phyloP scores from a whole-genome alignment of 1,140 invertebrate species.

The Thereuonema tuberculata region DNA sequence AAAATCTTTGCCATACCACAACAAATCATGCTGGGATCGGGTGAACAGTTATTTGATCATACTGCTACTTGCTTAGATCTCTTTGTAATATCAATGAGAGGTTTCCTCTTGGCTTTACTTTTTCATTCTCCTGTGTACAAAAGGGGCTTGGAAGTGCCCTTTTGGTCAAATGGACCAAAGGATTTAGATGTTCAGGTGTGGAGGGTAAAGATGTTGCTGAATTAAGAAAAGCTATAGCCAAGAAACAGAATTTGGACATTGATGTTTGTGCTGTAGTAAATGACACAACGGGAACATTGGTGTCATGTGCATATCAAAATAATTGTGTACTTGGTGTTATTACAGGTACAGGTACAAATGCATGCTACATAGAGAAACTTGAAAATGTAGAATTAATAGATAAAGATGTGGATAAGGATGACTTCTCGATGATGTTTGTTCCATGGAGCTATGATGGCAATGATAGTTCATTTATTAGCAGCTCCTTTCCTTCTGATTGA shows the following conservation, averaged over 20 bases:
- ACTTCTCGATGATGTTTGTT: too few species aligned
- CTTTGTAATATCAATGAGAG: conserved; percentile 68
- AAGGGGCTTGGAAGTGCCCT: conserved; percentile 76
- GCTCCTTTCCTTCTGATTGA: too few species aligned
- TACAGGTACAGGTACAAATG: conserved; percentile 91
- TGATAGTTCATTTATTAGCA: too few species aligned
- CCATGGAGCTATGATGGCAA: too few species aligned
- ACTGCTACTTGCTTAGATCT: conserved; percentile 90
- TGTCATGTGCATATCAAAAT: conserved; percentile 89
- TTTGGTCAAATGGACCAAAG: conserved; percentile 89
- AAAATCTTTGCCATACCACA: conserved; percentile 94
- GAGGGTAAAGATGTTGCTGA: conserved; percentile 76
- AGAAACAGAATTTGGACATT: conserved; percentile 63
- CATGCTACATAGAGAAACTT: conserved; percentile 89
- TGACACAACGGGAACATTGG: conserved; percentile 91
- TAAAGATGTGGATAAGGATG: conserved; percentile 15
- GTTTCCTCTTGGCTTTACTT: conserved; percentile 93
- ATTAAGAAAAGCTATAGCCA: conserved; percentile 60
- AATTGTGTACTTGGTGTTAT: conserved; percentile 82
- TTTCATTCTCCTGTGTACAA: conserved; percentile 92
- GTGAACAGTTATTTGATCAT: conserved; percentile 88
- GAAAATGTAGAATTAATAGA: conserved; percentile 44
- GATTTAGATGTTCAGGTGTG: conserved; percentile 77
- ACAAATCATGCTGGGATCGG: conserved; percentile 81
- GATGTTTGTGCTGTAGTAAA: conserved; percentile 89